A percentile compares a stretch with the other conserved stretches of the same genome.
phyloP scores from a whole-genome alignment of 2,888 invertebrate genomes.

The Pammene aurita region DNA sequence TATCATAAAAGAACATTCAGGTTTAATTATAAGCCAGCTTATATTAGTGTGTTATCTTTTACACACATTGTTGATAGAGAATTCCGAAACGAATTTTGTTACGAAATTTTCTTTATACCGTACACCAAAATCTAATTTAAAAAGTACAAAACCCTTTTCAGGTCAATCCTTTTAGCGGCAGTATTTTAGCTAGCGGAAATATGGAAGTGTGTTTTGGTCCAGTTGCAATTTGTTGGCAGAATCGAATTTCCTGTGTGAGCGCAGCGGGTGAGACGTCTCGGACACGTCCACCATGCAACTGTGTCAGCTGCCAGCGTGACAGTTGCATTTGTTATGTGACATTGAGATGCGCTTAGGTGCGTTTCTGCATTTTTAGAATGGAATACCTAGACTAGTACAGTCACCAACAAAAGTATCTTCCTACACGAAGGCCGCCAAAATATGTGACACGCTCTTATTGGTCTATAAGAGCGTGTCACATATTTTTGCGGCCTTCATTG shows the following conservation, averaged over 20 bases:
- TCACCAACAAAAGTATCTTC: too few species aligned
- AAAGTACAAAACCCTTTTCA: background rate
- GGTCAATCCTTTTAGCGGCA: constrained; percentile 18
- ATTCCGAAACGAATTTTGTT: background rate
- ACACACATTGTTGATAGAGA: background rate
- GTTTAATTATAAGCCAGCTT: background rate
- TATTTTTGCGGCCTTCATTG: too few species aligned
- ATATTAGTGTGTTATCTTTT: background rate
- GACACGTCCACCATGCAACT: constrained; percentile 7
- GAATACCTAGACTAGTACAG: too few species aligned
- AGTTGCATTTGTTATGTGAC: constrained; percentile 10
- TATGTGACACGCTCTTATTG: too few species aligned
- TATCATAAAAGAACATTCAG: too few species aligned
- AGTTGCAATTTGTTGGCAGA: constrained; percentile 27
- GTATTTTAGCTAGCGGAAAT: constrained; percentile 23
- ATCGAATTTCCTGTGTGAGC: constrained; percentile 32
- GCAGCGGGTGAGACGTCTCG: background rate
- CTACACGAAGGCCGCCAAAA: too few species aligned
- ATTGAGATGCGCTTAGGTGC: background rate
- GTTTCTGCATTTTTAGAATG: background rate
- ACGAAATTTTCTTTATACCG: background rate
- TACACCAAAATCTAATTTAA: constrained; percentile 2
- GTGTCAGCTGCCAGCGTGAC: constrained; percentile 15
- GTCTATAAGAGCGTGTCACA: too few species aligned
- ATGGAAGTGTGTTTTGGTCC: constrained; percentile 17